A percentile compares a stretch with the other conserved stretches of the same genome.
These are phyloP conservation scores for Atlantisia rogersi DNA, from an alignment of 2,113 vertebrate species.

Conservation along the genomic window DNA sequence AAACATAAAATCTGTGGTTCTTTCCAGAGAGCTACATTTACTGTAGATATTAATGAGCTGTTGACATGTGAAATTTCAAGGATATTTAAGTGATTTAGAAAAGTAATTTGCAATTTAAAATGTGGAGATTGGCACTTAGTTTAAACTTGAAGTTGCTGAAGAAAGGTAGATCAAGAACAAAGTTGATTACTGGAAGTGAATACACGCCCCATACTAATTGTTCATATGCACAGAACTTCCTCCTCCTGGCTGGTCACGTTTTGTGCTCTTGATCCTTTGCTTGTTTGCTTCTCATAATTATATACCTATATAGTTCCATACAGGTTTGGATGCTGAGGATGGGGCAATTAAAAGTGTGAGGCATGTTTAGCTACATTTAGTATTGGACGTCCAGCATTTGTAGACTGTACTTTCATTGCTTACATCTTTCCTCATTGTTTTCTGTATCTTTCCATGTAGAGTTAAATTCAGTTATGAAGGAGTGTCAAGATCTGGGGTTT, in stretches of 20 bases:
- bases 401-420: not conserved
- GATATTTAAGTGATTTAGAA: constrained; percentile 77
- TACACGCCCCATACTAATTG: constrained; percentile 2
- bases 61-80: constrained; percentile 77
- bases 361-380: not conserved
- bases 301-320: not conserved
- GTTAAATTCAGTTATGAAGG: not conserved
- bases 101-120: constrained; percentile 77
- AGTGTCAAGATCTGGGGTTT: not conserved
- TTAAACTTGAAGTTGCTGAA: constrained; percentile 66
- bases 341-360: not conserved
- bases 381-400: not conserved
- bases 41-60: constrained; percentile 77
- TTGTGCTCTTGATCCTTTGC: not conserved
- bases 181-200: constrained; percentile 38
- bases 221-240: not conserved
- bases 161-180: constrained; percentile 23
- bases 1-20: constrained; percentile 71
- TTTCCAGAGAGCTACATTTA: constrained; percentile 72
- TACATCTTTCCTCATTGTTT: not conserved
- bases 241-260: not conserved
- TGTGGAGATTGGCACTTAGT: constrained; percentile 56
- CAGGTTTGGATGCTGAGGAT: not conserved
- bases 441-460: not conserved
- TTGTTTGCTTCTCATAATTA: not conserved